Evolutionary conservation across 2,888 invertebrate species (phyloP), one percentile per base, ranked within the genome.

Genomic region (Conchocele bisecta): DNA sequence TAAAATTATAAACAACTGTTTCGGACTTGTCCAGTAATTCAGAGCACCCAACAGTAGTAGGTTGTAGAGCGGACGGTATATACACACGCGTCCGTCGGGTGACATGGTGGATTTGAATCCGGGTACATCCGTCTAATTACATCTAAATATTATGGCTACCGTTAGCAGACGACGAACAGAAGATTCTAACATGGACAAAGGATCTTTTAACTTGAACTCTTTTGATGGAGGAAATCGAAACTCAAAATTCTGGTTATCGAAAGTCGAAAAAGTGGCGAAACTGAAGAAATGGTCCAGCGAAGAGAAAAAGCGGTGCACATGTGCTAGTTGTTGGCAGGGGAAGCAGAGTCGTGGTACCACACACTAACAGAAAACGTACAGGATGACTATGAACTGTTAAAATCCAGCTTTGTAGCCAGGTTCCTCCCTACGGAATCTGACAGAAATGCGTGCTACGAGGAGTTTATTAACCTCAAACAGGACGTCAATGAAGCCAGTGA

Each of bases 271-370:
- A 17, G 46, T 46, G 15, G 28, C 28, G 17, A 46, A 46, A 20
- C 15, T 46, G 22, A 46, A 15, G 22, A 46, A 46, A 20, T n/a
- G n/a, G 24, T 46, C 20, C 6, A 6, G 5, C 11, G 28, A 26
- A 28, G 5, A 20, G 46, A 46, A 11, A 46, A 46, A 15, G 5
- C 20, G 6, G 17, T 46, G 24, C 46, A 46, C 13, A 24, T 46
- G 22, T 46, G 24, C 28, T 20, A 26, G 9, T 20, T 46, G 5
- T 15, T 46, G 46, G 46, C 24, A 15, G 46, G 46, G 5, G 26
- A 46, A 15, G 46, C 46, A 17, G 46, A 46, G 15, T 26, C 28
- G 20, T 59, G 59, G 59, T 59, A 22, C 28, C 22, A 33, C 1
- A 48, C 26, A 6, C n/a, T 48, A 26, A 50, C 11, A 15, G 39